Percentiles rank a stretch among this genome's conserved stretches.
These are phyloP conservation scores for Drosophila mayri DNA, from an alignment of 1,140 invertebrate genomes.

Conservation along the genomic window DNA sequence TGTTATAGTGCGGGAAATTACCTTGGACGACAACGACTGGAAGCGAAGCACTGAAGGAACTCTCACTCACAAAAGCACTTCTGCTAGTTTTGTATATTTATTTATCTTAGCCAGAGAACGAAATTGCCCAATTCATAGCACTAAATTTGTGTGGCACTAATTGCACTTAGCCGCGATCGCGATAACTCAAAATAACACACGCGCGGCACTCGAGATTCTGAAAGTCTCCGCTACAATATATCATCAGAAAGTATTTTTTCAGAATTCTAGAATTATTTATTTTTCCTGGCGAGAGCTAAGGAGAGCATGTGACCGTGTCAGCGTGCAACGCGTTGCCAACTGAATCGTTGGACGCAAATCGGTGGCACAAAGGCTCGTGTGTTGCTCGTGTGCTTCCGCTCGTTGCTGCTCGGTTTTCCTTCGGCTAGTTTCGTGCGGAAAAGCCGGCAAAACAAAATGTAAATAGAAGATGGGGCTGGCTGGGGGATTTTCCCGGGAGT, in stretches of 20 bases:
- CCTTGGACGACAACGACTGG: slow-evolving; percentile 24
- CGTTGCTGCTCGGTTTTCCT: slow-evolving; percentile 10
- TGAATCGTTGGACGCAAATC: slow-evolving; percentile 56
- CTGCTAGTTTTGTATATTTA: slow-evolving; percentile 30
- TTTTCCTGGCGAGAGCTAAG: slow-evolving; percentile 5
- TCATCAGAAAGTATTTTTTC: slow-evolving; percentile 17
- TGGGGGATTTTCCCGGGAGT: neutral
- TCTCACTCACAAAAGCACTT: slow-evolving; percentile 27
- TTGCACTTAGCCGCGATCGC: slow-evolving; percentile 74
- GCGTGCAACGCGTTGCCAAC: slow-evolving; percentile 81
- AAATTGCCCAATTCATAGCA: slow-evolving; percentile 71
- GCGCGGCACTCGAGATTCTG: slow-evolving; percentile 49
- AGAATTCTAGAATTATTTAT: slow-evolving; percentile 8
- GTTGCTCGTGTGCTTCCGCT: slow-evolving; percentile 3
- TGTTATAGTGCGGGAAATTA: slow-evolving; percentile 21
- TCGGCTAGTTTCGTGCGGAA: slow-evolving; percentile 49
- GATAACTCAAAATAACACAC: slow-evolving; percentile 79
- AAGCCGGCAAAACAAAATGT: slow-evolving; percentile 82
- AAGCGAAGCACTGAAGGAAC: slow-evolving; percentile 15
- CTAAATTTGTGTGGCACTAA: slow-evolving; percentile 75
- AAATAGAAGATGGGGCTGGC: slow-evolving; percentile 44
- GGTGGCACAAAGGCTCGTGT: slow-evolving; percentile 51
- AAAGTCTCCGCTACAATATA: slow-evolving; percentile 23
- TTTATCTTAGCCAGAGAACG: slow-evolving; percentile 26
- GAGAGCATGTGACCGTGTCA: slow-evolving; percentile 61